These are phyloP conservation scores for Eumacrocentrus americanus DNA, from an alignment of 2,888 invertebrate genomes.

Conservation along the genomic window DNA sequence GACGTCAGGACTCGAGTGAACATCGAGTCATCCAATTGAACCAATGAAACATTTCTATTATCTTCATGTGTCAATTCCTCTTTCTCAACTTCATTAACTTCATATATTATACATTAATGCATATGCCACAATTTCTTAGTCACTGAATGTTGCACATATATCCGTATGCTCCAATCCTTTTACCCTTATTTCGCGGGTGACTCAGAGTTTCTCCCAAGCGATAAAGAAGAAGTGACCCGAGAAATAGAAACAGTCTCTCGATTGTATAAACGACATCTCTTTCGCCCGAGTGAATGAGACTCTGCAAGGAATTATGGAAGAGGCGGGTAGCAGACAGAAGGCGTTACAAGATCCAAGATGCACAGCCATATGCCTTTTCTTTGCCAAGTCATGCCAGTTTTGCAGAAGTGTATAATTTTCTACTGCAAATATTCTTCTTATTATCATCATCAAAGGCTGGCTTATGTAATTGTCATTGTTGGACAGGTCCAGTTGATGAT, in stretches of 20 bases:
- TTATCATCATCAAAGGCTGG: background rate
- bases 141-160: background rate
- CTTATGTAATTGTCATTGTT: background rate
- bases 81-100: background rate
- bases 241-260: background rate
- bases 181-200: background rate
- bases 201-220: background rate
- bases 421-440: background rate
- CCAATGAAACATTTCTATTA: background rate
- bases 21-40: background rate
- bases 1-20: no score
- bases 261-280: background rate
- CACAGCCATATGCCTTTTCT: background rate
- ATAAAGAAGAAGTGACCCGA: conserved; percentile 1
- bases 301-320: background rate
- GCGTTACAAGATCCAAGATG: background rate
- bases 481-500: no score
- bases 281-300: background rate
- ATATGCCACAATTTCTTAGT: background rate
- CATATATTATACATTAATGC: background rate
- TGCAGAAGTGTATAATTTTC: background rate
- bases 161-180: background rate
- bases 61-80: background rate
- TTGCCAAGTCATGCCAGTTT: background rate
- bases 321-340: conserved; percentile 3